Percentiles rank a stretch among this genome's conserved stretches.
Evolutionary conservation across 2,113 vertebrate species (phyloP).

Genomic region (Mystacornis crossleyi): DNA sequence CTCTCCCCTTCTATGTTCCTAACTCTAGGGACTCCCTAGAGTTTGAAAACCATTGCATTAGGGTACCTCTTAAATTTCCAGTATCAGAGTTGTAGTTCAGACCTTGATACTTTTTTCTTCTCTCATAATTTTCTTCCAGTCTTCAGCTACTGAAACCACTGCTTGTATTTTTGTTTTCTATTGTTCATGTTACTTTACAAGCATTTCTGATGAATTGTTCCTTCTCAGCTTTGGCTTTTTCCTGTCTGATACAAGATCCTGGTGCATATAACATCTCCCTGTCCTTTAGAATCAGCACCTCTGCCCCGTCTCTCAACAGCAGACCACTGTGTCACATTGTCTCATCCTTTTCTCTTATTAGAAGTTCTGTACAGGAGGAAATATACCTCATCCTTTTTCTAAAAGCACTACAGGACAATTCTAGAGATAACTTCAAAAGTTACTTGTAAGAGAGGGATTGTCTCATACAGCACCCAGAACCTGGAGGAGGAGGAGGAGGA

Average conservation of each 20-base stretch:
- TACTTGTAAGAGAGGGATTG: not conserved
- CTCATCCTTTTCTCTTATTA: not conserved
- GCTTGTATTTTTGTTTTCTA: not conserved
- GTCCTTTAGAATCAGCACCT: not conserved
- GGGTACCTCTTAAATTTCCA: not conserved
- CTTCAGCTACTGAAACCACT: not conserved
- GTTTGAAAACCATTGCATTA: not conserved
- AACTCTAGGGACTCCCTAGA: not conserved
- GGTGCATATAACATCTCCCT: not conserved
- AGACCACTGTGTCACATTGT: not conserved
- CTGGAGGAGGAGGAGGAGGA: not conserved
- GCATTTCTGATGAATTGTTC: not conserved
- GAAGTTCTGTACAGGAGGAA: not conserved
- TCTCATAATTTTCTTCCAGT: not conserved
- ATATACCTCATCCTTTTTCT: not conserved
- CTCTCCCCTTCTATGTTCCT: not conserved
- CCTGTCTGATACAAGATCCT: not conserved
- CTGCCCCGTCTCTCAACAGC: fast-evolving
- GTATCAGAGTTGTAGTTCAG: not conserved
- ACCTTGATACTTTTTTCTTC: not conserved
- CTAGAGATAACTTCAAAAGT: not conserved
- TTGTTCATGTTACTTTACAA: not conserved
- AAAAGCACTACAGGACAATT: not conserved
- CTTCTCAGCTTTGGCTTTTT: not conserved
- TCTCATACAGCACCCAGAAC: not conserved